phyloP scores from a whole-genome alignment of 92 coral and sea anemone species.

The Galaxea fascicularis region DNA sequence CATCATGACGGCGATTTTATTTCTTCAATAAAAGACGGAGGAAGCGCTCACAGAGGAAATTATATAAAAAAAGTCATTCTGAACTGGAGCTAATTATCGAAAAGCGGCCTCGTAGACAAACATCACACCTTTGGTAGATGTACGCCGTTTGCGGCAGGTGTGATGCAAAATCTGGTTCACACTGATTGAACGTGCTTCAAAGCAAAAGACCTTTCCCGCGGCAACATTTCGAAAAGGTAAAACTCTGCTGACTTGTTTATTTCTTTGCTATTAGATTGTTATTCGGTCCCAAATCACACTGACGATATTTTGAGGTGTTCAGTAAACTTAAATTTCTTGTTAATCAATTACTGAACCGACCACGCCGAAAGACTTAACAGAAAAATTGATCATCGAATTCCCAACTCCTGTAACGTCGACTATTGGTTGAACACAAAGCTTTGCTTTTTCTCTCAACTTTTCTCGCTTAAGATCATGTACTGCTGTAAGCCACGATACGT shows the following conservation, averaged over 20 bases:
- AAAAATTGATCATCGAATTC: too few relatives aligned
- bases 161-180: background rate
- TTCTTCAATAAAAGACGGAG: background rate
- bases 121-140: background rate
- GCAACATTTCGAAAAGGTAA: background rate
- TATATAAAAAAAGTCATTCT: too few relatives aligned
- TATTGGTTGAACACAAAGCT: too few relatives aligned
- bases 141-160: background rate
- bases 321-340: background rate
- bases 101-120: constrained; percentile 2
- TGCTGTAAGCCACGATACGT: background rate
- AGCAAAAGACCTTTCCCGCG: background rate
- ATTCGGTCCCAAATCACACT: background rate
- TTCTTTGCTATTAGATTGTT: background rate
- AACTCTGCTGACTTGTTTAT: background rate
- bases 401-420: too few relatives aligned
- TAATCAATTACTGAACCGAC: constrained; percentile 11
- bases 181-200: background rate
- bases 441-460: too few relatives aligned
- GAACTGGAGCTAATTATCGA: constrained; percentile 10
- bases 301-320: too few relatives aligned
- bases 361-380: background rate
- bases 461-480: background rate
- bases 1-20: too few relatives aligned
- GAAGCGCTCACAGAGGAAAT: background rate